These are phyloP conservation scores for Microcebus murinus DNA, from an alignment of 2,113 vertebrate genomes.

Conservation along the genomic window DNA sequence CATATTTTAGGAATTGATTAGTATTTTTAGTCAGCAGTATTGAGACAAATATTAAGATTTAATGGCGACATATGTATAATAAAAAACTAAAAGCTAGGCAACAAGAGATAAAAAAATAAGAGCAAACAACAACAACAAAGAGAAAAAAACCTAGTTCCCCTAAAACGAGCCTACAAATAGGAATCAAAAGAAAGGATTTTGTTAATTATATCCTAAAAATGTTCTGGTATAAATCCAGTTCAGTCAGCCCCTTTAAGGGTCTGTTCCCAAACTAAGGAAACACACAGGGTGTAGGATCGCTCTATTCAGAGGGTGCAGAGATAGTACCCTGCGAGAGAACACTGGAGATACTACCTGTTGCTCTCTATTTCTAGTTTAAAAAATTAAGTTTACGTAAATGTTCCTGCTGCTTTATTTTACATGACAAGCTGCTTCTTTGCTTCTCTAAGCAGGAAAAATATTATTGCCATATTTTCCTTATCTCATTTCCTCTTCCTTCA, in stretches of 20 bases:
- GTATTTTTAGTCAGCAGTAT: neutral
- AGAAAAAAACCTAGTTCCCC: neutral
- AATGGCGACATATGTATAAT: neutral
- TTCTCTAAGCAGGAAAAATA: neutral
- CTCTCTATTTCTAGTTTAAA: neutral
- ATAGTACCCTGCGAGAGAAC: neutral
- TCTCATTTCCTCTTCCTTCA: conserved; percentile 36
- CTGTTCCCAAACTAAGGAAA: neutral
- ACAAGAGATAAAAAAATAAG: neutral
- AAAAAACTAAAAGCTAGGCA: neutral
- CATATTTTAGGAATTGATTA: conserved; percentile 29
- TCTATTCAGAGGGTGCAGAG: neutral
- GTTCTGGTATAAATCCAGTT: neutral
- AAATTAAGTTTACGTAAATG: neutral
- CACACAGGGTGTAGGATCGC: neutral
- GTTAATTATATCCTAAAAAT: neutral
- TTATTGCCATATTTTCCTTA: neutral
- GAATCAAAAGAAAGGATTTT: neutral
- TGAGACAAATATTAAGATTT: conserved; percentile 26
- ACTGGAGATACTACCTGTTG: neutral
- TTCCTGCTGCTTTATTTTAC: neutral
- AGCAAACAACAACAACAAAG: neutral
- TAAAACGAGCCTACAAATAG: neutral
- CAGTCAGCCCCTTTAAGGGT: neutral
- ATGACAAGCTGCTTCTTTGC: neutral